A percentile compares a stretch with the other conserved stretches of the same genome.
Conservation (phyloP, 2,113 vertebrate species). For the Xiphorhynchus elegans region DNA sequence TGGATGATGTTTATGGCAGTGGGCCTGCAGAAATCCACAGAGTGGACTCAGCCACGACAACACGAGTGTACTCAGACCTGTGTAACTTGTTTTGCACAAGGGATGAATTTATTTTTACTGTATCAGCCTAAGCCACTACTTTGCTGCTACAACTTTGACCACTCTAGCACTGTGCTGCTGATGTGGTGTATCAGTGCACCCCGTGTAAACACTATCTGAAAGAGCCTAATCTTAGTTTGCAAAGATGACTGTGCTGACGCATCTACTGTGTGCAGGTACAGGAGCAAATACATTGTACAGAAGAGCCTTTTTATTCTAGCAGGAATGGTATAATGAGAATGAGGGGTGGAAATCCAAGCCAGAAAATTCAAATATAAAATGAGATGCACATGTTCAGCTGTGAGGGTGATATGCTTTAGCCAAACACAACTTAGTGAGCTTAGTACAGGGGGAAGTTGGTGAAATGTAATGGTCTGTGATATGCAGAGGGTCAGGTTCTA, state of each 20-base stretch:
- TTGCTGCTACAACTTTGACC: not conserved
- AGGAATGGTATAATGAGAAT: slow-evolving; percentile 3
- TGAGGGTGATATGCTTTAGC: slow-evolving; percentile 40
- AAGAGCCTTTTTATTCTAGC: slow-evolving; percentile 8
- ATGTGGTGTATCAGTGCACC: not conserved
- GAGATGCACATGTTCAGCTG: slow-evolving; percentile 50
- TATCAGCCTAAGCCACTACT: not conserved
- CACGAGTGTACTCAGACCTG: not conserved
- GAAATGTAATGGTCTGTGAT: slow-evolving; percentile 55
- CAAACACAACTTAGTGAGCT: slow-evolving; percentile 51
- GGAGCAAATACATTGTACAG: not conserved
- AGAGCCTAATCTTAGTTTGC: not conserved
- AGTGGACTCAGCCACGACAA: not conserved
- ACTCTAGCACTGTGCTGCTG: not conserved
- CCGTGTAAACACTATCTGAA: not conserved
- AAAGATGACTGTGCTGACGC: not conserved
- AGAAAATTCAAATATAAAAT: slow-evolving; percentile 54
- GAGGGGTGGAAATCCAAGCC: slow-evolving; percentile 23
- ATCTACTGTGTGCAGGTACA: not conserved
- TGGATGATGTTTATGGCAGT: not conserved
- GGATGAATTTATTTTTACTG: not conserved
- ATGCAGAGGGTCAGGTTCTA: slow-evolving; percentile 42
- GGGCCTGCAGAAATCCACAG: not conserved
- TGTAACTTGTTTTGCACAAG: not conserved
- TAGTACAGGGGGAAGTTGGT: not conserved